A percentile compares a stretch with the other conserved stretches of the same genome.
These are phyloP conservation scores for Choloepus hoffmanni DNA, from an alignment of 2,113 vertebrate species.

Conservation along the genomic window DNA sequence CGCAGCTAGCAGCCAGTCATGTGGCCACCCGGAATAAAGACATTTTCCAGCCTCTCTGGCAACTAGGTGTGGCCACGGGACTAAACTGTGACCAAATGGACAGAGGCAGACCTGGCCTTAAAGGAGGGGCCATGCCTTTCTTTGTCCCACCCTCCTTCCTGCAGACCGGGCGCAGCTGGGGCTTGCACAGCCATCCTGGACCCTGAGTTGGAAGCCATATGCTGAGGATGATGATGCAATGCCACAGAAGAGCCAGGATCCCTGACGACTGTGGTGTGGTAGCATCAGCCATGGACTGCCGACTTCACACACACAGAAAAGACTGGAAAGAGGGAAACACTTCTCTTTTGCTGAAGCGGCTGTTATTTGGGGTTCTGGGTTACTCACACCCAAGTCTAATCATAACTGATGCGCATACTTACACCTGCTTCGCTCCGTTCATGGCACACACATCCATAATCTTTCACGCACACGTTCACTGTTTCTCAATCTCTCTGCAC, in stretches of 20 bases:
- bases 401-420: neutral
- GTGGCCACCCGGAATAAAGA: neutral
- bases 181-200: neutral
- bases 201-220: neutral
- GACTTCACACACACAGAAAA: neutral
- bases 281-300: neutral
- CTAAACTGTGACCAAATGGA: neutral
- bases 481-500: neutral
- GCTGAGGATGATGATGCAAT: rapidly evolving
- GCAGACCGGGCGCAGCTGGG: neutral
- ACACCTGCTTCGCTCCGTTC: neutral
- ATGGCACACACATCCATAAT: rapidly evolving
- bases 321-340: neutral
- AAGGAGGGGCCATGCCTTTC: neutral
- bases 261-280: neutral
- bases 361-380: neutral
- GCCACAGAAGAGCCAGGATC: rapidly evolving
- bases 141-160: neutral
- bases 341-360: neutral
- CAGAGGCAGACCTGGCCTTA: neutral
- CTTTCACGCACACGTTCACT: neutral
- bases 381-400: neutral
- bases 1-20: no score
- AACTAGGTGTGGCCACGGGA: neutral
- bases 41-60: neutral